Base-by-base conservation (phyloP, 2,113 vertebrate species). In the human region DNA sequence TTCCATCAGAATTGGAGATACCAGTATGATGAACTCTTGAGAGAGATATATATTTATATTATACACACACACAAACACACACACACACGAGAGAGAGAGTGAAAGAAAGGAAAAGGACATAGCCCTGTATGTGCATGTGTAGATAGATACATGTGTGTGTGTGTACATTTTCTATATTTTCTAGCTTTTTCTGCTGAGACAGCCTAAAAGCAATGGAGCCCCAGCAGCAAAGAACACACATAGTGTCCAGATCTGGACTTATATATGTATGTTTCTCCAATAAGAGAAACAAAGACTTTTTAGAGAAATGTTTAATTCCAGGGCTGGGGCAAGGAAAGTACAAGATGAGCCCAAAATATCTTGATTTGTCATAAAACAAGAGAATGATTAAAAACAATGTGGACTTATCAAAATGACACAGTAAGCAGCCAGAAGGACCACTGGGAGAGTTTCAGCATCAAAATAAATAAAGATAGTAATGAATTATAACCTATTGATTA, bases 281-380 rank as follows among this genome's bases (percentile, higher is more conserved):
- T 85, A 45, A 66, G 32, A 75, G 43, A 95, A 89, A 89, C 23
- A 1, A 59, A 84, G 59, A 17, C 27, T 66, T 93, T 43, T 79
- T 89, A 64, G 43, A 83, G 66, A 89, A 73, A 84, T 79, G 3
- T 66, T 76, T 80, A 48, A 81, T 90, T 90, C 14, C 73, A 85
- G 68, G 40, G 3, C 18, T 86, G 27, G 40, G 30, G 18, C 7
- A 75, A 38, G 35, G 2, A 89, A 94, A 85, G 38, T 80, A 75
- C 6, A 92, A 80, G 40, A 73, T 43, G 22, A 89, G 13, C 35
- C 9, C 16, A 68, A 35, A 85, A 68, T 94, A 43, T 84, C 35
- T 93, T 90, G 52, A 93, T 85, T 92, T 92, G 5, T 95, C 38
- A 93, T 86, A 66, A 75, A 55, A 22, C 38, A 89, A 80, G 40